Base-by-base conservation (phyloP, 35 echinoderm and acorn worm species). In the Apostichopus japonicus region DNA sequence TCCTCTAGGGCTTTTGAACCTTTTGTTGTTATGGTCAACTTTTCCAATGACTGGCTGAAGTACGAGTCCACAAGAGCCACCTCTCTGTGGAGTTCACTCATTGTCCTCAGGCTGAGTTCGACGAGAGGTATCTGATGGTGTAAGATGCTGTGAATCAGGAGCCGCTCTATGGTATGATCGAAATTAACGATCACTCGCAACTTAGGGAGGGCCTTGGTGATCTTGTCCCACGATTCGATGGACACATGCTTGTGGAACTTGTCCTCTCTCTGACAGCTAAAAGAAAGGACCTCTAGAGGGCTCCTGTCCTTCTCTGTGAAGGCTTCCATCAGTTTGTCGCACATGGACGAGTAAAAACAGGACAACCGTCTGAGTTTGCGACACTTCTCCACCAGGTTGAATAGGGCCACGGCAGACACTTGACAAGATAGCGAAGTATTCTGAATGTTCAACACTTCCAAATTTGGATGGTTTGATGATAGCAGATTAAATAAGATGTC, bases 101-200 rank as follows among this genome's bases (percentile, higher is more conserved):
- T 93, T 0, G 93, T 99, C 10, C 88, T 79, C 87, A 99, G 90
- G 58, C 91, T 83, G 25, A 99, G 91, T 54, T 93, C 87, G 5
- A 90, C 91, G 14, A 99, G 24, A 3, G 97, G 97, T 33, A 99
- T 99, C 24, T 87, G 86, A 67, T 93, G 95, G 53, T 96, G 91
- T 9, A 99, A 90, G 51, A 99, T 99, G 87, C 91, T 87, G 15
- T 86, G 79, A 25, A 99, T 99, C 19, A 87, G 86, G 89, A 96
- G 95, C 24, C 93, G 79, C 87, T 96, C 95, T 4, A 96, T 96
- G 65, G 97, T 96, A 76, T 99, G 97, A 86, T 99, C 97, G 88
- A 99, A 96, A 8, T 86, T 53, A 6, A 99, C 55, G 55, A 83
- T 91, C 21, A 96, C 97, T 14, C 92, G 87, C 24, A 99, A 54